Conservation (phyloP, 2,113 vertebrate species). For the Rhodinocichla rosea region DNA sequence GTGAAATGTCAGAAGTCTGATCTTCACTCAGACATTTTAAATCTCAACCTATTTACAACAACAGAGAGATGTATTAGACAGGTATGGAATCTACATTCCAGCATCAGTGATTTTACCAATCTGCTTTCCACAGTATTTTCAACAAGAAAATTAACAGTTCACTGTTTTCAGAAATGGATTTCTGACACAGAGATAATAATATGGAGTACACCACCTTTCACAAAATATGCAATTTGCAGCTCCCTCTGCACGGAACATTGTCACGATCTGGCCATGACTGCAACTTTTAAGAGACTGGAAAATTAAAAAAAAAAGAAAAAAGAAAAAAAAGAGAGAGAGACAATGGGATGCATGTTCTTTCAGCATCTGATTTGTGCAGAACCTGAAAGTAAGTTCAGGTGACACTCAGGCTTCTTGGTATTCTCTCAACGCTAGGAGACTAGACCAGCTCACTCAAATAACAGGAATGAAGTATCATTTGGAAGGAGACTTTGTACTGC, state of each 20-base stretch:
- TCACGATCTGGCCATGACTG: neutral
- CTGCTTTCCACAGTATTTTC: neutral
- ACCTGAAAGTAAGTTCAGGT: neutral
- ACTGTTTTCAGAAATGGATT: neutral
- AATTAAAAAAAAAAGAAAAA: neutral
- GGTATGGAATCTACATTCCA: neutral
- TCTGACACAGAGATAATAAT: neutral
- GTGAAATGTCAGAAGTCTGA: neutral
- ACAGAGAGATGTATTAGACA: neutral
- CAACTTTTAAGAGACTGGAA: neutral
- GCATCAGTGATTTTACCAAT: neutral
- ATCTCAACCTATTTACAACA: neutral
- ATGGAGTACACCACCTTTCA: neutral
- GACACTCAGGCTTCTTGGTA: neutral
- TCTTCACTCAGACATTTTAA: neutral
- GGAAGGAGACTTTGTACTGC: neutral
- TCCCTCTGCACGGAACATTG: neutral
- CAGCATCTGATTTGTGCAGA: neutral
- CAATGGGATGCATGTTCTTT: neutral
- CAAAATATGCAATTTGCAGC: neutral
- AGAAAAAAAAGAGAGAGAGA: neutral
- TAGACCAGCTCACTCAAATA: neutral
- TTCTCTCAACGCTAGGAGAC: neutral
- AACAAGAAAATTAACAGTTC: neutral
- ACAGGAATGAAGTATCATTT: neutral